Conservation (phyloP, 1,140 invertebrate species). For the Drosophila orena region DNA sequence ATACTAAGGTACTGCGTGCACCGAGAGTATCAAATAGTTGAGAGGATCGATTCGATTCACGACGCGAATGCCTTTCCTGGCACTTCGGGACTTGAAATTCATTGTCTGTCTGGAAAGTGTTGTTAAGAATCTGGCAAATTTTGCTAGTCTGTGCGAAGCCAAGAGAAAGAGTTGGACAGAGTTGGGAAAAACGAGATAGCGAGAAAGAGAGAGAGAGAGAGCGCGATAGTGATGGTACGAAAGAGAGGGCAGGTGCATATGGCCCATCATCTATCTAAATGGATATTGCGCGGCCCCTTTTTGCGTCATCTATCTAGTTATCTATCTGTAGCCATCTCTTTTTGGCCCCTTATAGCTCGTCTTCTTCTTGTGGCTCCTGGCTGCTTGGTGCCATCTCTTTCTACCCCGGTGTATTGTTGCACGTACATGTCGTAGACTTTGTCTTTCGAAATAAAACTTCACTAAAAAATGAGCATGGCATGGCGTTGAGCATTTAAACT, state of each 20-base stretch:
- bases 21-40: conserved; percentile 15
- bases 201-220: not conserved
- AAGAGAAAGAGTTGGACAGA: not conserved
- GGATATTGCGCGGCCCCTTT: conserved; percentile 59
- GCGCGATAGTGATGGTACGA: not conserved
- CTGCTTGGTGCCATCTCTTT: conserved; percentile 8
- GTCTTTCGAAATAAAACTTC: conserved; percentile 75
- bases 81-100: conserved; percentile 63
- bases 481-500: conserved; percentile 81
- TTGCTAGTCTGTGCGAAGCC: conserved; percentile 13
- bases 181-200: not conserved
- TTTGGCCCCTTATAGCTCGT: not conserved
- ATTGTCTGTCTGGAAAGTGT: conserved; percentile 53
- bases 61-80: not conserved
- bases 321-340: conserved; percentile 23
- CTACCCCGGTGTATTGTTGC: conserved; percentile 62
- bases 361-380: not conserved
- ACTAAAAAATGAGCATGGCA: conserved; percentile 83
- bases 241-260: conserved; percentile 17
- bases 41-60: conserved; percentile 25
- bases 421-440: conserved; percentile 79
- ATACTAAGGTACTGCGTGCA: not conserved
- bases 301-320: conserved; percentile 45
- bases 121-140: conserved; percentile 42
- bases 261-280: conserved; percentile 74